These are phyloP conservation scores for Pinctada fucata DNA, from an alignment of 2,888 invertebrate genomes.

Conservation along the genomic window DNA sequence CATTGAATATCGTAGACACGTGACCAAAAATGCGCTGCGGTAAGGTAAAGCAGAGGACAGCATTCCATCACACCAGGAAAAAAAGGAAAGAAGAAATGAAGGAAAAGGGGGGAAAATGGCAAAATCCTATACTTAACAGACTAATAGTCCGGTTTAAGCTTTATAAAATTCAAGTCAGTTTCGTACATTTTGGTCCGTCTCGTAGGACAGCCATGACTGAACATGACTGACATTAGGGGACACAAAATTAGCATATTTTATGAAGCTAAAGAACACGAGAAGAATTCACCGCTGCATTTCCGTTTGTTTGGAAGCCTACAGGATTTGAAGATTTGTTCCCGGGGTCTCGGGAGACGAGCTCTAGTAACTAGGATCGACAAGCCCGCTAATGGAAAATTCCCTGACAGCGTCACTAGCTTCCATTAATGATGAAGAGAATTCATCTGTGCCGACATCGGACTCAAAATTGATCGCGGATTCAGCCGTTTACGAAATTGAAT, in stretches of 20 bases:
- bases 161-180: too few relatives aligned
- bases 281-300: slow-evolving; percentile 38
- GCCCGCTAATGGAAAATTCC: slow-evolving; percentile 64
- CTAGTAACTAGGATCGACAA: slow-evolving; percentile 65
- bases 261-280: slow-evolving; percentile 39
- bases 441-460: slow-evolving; percentile 47
- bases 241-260: slow-evolving; percentile 44
- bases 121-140: too few relatives aligned
- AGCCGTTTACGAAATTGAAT: slow-evolving; percentile 69
- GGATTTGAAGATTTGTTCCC: slow-evolving; percentile 11
- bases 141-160: too few relatives aligned
- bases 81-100: too few relatives aligned
- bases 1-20: too few relatives aligned
- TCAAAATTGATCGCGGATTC: slow-evolving; percentile 54
- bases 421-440: slow-evolving; percentile 58
- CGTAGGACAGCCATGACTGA: too few relatives aligned
- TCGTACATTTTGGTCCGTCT: too few relatives aligned
- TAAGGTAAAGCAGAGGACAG: too few relatives aligned
- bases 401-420: slow-evolving; percentile 52
- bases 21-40: too few relatives aligned
- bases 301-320: slow-evolving; percentile 10
- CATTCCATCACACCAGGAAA: too few relatives aligned
- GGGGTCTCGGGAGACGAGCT: slow-evolving; percentile 51
- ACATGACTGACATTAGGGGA: slow-evolving; percentile 16
- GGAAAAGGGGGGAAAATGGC: too few relatives aligned